These are phyloP conservation scores for Pterocles gutturalis DNA, from an alignment of 2,113 vertebrate species.

Conservation along the genomic window DNA sequence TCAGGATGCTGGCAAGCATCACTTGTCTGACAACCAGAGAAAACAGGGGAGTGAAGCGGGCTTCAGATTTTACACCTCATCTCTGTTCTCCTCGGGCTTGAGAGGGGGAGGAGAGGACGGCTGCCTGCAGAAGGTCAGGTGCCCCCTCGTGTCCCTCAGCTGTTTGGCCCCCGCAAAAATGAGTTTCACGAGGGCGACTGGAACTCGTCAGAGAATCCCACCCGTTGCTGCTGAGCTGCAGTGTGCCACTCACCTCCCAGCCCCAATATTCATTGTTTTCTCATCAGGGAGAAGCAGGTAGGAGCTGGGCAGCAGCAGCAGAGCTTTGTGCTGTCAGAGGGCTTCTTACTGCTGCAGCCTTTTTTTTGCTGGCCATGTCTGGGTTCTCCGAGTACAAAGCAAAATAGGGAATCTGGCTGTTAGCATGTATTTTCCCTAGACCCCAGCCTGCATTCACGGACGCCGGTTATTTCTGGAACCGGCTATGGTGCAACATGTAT, in stretches of 20 bases:
- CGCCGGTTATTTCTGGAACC: slow-evolving; percentile 35
- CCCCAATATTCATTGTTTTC: background rate
- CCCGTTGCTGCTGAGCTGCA: background rate
- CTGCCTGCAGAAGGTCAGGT: background rate
- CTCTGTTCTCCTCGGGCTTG: background rate
- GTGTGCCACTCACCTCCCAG: background rate
- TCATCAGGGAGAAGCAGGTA: background rate
- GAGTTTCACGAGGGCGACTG: background rate
- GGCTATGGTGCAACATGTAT: slow-evolving; percentile 43
- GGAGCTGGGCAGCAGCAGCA: background rate
- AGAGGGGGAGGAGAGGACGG: background rate
- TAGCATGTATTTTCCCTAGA: slow-evolving; percentile 30
- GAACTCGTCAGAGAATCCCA: background rate
- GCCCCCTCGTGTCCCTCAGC: background rate
- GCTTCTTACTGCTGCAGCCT: background rate
- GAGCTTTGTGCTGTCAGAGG: background rate
- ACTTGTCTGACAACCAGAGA: background rate
- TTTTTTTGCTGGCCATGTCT: background rate
- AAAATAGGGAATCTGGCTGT: background rate
- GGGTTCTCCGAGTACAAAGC: background rate
- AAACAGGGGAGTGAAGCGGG: background rate
- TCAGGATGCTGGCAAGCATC: background rate
- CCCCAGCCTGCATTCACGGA: slow-evolving; percentile 21
- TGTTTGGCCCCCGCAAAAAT: background rate
- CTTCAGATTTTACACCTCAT: background rate